Evolutionary conservation across 64 coral and sea anemone species (phyloP).

Genomic region (Trachythela sp.): DNA sequence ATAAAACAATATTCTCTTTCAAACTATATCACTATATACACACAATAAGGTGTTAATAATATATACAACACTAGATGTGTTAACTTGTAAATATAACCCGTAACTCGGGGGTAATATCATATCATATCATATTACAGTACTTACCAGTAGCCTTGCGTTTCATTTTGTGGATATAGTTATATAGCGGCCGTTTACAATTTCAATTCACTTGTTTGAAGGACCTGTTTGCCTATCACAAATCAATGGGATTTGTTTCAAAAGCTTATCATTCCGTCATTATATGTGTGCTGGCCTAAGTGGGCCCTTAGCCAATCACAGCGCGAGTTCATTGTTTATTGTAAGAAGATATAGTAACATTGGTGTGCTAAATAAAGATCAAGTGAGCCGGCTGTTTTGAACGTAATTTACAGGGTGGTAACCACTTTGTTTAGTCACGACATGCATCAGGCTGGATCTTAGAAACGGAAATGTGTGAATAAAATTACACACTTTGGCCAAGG

Average conservation of each 20-base stretch:
- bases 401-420: background rate
- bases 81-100: too few relatives aligned
- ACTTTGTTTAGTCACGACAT: background rate
- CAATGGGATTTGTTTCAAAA: background rate
- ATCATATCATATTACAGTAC: background rate
- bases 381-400: background rate
- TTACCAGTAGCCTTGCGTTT: background rate
- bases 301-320: background rate
- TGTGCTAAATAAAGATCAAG: background rate
- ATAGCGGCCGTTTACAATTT: background rate
- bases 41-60: background rate
- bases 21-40: background rate
- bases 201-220: background rate
- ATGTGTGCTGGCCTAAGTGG: background rate
- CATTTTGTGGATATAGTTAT: background rate
- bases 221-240: background rate
- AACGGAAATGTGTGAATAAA: background rate
- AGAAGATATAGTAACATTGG: background rate
- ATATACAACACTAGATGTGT: background rate
- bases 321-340: background rate
- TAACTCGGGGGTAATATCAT: too few relatives aligned
- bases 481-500: background rate
- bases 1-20: conserved; percentile 4
- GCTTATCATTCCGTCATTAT: background rate
- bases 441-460: background rate